Evolutionary conservation across 2,113 vertebrate species (phyloP).

Genomic region (Dipodomys merriami): DNA sequence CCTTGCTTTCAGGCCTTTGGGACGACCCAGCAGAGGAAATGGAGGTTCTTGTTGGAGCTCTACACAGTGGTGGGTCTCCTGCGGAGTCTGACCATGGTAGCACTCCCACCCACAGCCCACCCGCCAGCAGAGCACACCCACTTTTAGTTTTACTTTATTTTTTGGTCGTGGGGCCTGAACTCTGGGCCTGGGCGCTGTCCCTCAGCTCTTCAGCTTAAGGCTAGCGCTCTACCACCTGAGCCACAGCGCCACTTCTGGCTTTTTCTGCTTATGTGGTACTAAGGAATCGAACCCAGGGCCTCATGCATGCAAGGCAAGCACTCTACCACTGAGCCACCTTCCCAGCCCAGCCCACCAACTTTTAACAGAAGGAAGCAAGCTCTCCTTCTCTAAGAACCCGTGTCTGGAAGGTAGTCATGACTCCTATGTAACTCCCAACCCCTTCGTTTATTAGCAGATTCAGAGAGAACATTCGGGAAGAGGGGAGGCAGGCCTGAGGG

Average conservation of each 20-base stretch:
- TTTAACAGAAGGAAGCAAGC: not conserved
- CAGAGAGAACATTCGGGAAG: rapidly evolving
- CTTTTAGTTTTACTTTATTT: too few relatives aligned
- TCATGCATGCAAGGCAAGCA: too few relatives aligned
- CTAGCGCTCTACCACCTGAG: too few relatives aligned
- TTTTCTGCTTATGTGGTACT: too few relatives aligned
- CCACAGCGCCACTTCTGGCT: too few relatives aligned
- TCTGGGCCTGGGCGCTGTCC: too few relatives aligned
- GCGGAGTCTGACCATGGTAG: not conserved
- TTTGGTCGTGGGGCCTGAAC: too few relatives aligned
- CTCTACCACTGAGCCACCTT: too few relatives aligned
- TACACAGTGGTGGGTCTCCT: not conserved
- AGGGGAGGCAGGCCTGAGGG: rapidly evolving
- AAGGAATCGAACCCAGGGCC: too few relatives aligned
- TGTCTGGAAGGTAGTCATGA: rapidly evolving
- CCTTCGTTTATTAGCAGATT: not conserved
- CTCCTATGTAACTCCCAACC: not conserved
- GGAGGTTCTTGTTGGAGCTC: rapidly evolving
- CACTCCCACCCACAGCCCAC: too few relatives aligned
- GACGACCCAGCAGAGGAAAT: not conserved
- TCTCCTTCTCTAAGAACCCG: not conserved
- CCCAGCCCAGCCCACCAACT: too few relatives aligned
- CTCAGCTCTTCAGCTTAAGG: too few relatives aligned
- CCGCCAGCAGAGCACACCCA: rapidly evolving
- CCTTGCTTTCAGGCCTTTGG: not conserved